Conservation (phyloP, 2,113 vertebrate genomes). For the Ranitomeya imitator region DNA sequence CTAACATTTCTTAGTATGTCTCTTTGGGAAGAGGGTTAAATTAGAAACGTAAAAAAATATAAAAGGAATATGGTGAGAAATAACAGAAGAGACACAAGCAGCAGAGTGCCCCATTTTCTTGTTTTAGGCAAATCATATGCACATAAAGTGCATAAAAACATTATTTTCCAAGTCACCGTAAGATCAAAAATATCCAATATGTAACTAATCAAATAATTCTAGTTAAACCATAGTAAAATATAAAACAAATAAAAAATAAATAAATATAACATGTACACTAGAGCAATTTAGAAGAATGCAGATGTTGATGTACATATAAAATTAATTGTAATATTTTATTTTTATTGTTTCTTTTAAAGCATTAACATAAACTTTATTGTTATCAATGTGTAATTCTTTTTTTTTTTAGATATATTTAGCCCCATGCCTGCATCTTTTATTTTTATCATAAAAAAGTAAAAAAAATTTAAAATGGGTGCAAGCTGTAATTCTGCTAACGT, state of each 20-base stretch:
- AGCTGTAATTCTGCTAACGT: neutral
- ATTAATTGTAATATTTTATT: too few species aligned
- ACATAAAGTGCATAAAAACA: neutral
- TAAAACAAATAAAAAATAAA: too few species aligned
- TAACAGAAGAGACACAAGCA: neutral
- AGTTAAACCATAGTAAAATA: too few species aligned
- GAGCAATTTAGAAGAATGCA: neutral
- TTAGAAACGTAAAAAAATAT: neutral
- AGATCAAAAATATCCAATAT: too few species aligned
- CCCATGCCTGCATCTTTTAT: neutral
- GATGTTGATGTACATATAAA: neutral
- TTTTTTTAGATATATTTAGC: neutral
- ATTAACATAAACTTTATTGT: neutral
- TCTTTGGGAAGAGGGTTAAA: too few species aligned
- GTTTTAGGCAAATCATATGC: neutral
- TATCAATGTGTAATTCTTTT: neutral
- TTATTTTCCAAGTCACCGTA: neutral
- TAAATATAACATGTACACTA: too few species aligned
- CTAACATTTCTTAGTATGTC: too few species aligned
- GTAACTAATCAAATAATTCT: neutral
- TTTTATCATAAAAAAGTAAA: neutral
- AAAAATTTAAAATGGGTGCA: neutral
- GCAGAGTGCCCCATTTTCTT: neutral
- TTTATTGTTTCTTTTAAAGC: neutral
- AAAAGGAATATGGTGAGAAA: neutral